Evolutionary conservation across 1,140 invertebrate genomes (phyloP), one percentile per base, ranked within the genome.

Genomic region (Tachypleus tridentatus): DNA sequence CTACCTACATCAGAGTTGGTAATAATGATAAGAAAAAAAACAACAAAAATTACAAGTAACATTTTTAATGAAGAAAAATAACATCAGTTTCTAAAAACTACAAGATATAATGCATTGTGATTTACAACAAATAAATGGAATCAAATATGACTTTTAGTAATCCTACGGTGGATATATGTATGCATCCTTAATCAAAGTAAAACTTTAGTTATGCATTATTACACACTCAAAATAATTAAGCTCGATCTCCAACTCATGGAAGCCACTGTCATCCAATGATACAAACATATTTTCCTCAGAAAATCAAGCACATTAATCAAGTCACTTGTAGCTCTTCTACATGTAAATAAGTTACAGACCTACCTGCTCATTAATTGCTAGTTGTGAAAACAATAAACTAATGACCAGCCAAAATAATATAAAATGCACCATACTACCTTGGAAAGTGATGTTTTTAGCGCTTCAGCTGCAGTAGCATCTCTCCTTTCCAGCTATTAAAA

Each of bases 401-500:
- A 29, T 29, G 29, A 29, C 29, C 2, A 29, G 29, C 29, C 29
- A 29, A 29, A 29, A 29, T 29, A 29, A 29, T 29, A 29, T 29
- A 29, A 29, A 29, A 29, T 29, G 29, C 29, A 29, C 29, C 11
- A 66, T 51, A 49, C 64, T 62, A 66, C 67, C 61, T 70, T 74
- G 11, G 64, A 64, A 51, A 74, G 50, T 9, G 73, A 71, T 58
- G 66, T 56, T 60, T 70, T 65, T 49, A 74, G 51, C 48, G 63
- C 69, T 56, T 73, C 69, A 51, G 72, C 71, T 49, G 73, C 70
- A 8, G 65, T 51, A 29, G 63, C 58, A 63, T 77, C 86, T 84
- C 78, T 89, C 84, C 78, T 74, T 65, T 95, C 92, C 69, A 97
- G 77, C 92, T 96, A 73, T 57, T 80, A 79, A 67, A 67, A 64